Conservation (phyloP, 2,113 vertebrate genomes). For the Eulemur macaco region DNA sequence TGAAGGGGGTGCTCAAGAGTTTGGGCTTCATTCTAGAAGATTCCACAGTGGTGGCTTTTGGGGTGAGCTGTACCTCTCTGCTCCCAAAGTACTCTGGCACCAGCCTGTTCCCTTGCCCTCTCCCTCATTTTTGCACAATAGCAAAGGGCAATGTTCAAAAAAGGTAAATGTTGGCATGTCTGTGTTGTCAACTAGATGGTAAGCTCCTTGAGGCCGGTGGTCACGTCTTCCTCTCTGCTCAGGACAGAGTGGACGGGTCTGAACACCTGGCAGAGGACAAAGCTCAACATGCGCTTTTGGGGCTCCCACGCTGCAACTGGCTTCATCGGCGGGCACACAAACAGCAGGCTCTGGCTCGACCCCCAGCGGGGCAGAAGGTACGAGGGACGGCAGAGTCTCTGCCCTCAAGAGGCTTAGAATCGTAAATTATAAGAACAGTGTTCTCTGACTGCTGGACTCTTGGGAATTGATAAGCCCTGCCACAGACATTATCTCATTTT, state of each 20-base stretch:
- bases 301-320: not conserved
- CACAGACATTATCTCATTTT: constrained; percentile 74
- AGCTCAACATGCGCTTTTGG: not conserved
- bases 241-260: not conserved
- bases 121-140: not conserved
- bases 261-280: not conserved
- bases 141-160: too few species aligned
- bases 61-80: not conserved
- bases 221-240: not conserved
- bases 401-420: constrained; percentile 63
- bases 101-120: not conserved
- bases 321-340: not conserved
- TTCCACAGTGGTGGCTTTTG: not conserved
- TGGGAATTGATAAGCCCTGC: constrained; percentile 59
- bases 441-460: not conserved
- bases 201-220: not conserved
- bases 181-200: not conserved
- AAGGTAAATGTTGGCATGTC: not conserved
- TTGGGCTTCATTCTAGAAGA: not conserved
- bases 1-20: not conserved
- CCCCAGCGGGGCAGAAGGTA: not conserved
- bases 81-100: not conserved
- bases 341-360: not conserved
- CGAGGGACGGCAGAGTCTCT: not conserved
- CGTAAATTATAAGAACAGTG: constrained; percentile 52